These are phyloP conservation scores for Hymenopus coronatus DNA, from an alignment of 2,888 invertebrate genomes.

Conservation along the genomic window DNA sequence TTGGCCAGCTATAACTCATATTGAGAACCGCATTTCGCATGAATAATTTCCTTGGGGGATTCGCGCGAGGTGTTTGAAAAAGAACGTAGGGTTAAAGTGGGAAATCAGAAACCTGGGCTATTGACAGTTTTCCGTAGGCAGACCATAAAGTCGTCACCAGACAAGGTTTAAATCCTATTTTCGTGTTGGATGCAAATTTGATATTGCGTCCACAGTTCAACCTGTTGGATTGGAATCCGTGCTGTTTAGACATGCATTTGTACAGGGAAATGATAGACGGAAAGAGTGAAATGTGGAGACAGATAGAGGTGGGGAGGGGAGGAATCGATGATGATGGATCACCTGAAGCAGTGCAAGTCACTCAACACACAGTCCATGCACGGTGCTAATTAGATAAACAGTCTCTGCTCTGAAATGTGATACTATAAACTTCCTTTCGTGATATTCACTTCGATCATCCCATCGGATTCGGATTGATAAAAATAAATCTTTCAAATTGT, in stretches of 20 bases:
- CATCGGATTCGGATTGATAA: not conserved
- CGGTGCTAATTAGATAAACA: not conserved
- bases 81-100: not conserved
- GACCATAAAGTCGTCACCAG: not conserved
- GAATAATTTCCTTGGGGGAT: not conserved
- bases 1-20: not conserved
- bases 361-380: not conserved
- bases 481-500: not conserved
- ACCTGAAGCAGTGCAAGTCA: not conserved
- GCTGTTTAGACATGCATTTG: not conserved
- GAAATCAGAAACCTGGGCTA: not conserved
- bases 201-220: not conserved
- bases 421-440: not conserved
- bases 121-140: not conserved
- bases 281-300: not conserved
- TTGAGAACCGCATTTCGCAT: not conserved
- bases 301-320: not conserved
- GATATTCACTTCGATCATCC: not conserved
- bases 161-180: not conserved
- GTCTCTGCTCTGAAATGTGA: not conserved
- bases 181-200: conserved; percentile 1
- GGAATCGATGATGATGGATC: not conserved
- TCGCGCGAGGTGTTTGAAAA: not conserved
- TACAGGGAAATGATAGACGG: not conserved
- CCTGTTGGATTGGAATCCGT: not conserved